phyloP scores from a whole-genome alignment of 2,888 invertebrate species.

The Odiellus spinosus region DNA sequence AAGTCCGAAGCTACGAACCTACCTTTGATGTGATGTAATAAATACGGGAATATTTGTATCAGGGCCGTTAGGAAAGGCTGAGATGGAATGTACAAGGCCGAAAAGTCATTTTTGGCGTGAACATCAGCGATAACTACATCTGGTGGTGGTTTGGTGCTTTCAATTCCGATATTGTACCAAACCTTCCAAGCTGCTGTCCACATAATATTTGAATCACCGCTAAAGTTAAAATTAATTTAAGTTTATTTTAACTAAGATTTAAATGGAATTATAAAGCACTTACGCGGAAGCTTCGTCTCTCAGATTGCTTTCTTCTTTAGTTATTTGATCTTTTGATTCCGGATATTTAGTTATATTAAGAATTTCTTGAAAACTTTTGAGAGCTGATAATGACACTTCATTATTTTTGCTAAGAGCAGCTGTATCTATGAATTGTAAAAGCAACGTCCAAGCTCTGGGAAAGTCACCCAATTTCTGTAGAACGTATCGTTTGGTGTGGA shows the following conservation, averaged over 20 bases:
- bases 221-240: neutral
- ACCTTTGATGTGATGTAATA: slow-evolving; percentile 69
- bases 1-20: slow-evolving; percentile 53
- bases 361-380: slow-evolving; percentile 94
- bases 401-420: slow-evolving; percentile 81
- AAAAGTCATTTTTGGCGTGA: slow-evolving; percentile 13
- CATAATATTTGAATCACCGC: neutral
- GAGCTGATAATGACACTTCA: slow-evolving; percentile 83
- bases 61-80: slow-evolving; percentile 85
- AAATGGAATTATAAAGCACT: neutral
- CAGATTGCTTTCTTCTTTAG: neutral
- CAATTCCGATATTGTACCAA: slow-evolving; percentile 73
- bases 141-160: slow-evolving; percentile 47
- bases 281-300: neutral
- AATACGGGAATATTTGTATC: slow-evolving; percentile 85
- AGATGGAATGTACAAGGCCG: slow-evolving; percentile 60
- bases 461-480: slow-evolving; percentile 65
- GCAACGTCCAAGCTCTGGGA: slow-evolving; percentile 76
- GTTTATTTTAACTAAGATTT: neutral
- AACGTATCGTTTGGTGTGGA: slow-evolving; percentile 75
- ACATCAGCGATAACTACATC: slow-evolving; percentile 26
- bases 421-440: slow-evolving; percentile 85
- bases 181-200: slow-evolving; percentile 72
- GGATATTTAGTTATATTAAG: slow-evolving; percentile 32
- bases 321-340: slow-evolving; percentile 1